Conservation (phyloP, 2,888 invertebrate genomes). For the Trypoxylon attenuatum region DNA sequence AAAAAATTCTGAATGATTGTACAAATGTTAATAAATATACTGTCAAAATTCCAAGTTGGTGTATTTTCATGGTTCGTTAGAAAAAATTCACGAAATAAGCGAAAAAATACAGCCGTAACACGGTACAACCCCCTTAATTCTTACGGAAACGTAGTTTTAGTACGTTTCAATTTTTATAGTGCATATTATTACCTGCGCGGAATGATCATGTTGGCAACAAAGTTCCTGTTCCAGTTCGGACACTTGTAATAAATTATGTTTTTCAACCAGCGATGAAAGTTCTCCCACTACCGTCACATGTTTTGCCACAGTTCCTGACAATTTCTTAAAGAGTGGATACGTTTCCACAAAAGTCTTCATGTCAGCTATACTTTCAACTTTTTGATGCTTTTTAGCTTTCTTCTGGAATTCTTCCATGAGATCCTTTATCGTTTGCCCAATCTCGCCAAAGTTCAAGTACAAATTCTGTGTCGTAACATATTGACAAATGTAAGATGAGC, state of each 20-base stretch:
- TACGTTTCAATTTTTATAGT: no score
- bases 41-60: no score
- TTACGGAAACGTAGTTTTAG: no score
- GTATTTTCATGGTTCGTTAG: no score
- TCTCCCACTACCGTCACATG: constrained; percentile 98
- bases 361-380: constrained; percentile 98
- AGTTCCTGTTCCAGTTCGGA: constrained; percentile 96
- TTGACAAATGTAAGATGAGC: no score
- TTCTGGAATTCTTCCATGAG: constrained; percentile 98
- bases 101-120: no score
- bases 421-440: constrained; percentile 96
- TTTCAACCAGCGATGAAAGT: constrained; percentile 88
- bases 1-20: no score
- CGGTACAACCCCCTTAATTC: no score
- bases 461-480: constrained; percentile 91
- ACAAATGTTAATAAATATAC: no score
- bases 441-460: constrained; percentile 98
- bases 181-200: constrained; percentile 82
- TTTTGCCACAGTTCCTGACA: constrained; percentile 96
- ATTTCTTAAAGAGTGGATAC: constrained; percentile 98
- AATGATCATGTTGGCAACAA: constrained; percentile 90
- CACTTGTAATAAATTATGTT: constrained; percentile 88
- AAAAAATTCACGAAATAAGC: no score
- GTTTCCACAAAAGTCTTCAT: constrained; percentile 99
- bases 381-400: constrained; percentile 96